A percentile compares a stretch with the other conserved stretches of the same genome.
These are phyloP conservation scores for Chiroxiphia lanceolata DNA, from an alignment of 2,797 vertebrate genomes.

Conservation along the genomic window DNA sequence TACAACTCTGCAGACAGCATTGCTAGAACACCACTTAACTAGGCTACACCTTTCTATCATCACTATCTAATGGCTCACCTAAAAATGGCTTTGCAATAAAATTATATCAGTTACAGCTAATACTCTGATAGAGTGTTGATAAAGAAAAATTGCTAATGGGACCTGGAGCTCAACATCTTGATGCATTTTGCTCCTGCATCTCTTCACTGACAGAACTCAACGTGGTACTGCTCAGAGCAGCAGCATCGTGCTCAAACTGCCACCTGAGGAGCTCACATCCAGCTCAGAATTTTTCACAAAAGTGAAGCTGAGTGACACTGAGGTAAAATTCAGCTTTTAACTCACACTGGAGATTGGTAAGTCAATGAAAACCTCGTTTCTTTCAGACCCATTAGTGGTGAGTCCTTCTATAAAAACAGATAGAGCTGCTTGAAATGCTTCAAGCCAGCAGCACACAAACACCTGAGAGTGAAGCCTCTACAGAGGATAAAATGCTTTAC, in stretches of 20 bases:
- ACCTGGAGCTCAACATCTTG: constrained; percentile 56
- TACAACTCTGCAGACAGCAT: neutral
- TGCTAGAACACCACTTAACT: neutral
- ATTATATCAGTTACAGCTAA: constrained; percentile 31
- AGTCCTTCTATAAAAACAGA: neutral
- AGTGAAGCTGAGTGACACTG: constrained; percentile 56
- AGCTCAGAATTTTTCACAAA: constrained; percentile 64
- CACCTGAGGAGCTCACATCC: constrained; percentile 58
- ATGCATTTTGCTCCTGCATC: neutral
- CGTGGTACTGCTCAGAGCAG: constrained; percentile 19
- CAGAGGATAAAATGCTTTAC: neutral
- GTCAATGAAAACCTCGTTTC: constrained; percentile 56
- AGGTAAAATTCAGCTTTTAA: constrained; percentile 71
- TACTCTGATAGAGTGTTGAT: constrained; percentile 41
- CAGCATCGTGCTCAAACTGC: constrained; percentile 55
- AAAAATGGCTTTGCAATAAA: neutral
- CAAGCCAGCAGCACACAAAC: neutral
- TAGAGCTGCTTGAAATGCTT: neutral
- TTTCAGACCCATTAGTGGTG: neutral
- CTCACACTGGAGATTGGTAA: constrained; percentile 47
- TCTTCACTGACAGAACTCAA: constrained; percentile 51
- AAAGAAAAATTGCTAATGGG: neutral
- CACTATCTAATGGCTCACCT: neutral
- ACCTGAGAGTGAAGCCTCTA: neutral
- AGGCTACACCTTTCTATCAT: neutral